Percentiles rank a stretch among this genome's conserved stretches.
phyloP scores from a whole-genome alignment of 1,140 invertebrate genomes.

The Leptinotarsa undecemlineata region DNA sequence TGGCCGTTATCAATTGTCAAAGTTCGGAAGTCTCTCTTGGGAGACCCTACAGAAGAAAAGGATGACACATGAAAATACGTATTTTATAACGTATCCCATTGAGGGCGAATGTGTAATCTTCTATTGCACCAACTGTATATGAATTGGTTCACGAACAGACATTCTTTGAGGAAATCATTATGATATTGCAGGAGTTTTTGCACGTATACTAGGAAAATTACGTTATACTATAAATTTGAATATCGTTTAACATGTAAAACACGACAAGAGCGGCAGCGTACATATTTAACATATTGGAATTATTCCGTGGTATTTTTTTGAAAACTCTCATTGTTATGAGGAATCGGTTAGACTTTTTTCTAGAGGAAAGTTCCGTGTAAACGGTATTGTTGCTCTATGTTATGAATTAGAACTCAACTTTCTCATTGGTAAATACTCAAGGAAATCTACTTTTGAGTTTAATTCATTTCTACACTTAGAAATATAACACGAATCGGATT shows the following conservation, averaged over 20 bases:
- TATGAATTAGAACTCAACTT: too few species aligned
- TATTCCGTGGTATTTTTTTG: not conserved
- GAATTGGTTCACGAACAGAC: not conserved
- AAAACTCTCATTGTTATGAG: not conserved
- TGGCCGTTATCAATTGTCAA: too few species aligned
- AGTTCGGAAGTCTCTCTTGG: too few species aligned
- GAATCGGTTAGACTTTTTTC: conserved; percentile 6
- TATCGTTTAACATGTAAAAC: conserved; percentile 9
- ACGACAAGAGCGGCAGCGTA: not conserved
- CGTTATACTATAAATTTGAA: not conserved
- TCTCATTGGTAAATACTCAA: too few species aligned
- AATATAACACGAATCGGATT: too few species aligned
- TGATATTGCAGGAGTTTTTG: not conserved
- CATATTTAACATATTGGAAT: conserved; percentile 5
- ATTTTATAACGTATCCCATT: too few species aligned
- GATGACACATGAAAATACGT: too few species aligned
- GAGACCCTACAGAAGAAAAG: too few species aligned
- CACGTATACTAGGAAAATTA: conserved; percentile 15
- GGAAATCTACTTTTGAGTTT: too few species aligned
- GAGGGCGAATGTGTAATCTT: too few species aligned
- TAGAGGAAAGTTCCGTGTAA: not conserved
- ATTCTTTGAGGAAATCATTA: conserved; percentile 4
- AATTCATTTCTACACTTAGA: too few species aligned
- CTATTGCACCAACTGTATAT: too few species aligned
- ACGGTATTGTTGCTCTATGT: not conserved